A percentile compares a stretch with the other conserved stretches of the same genome.
Evolutionary conservation across 2,888 invertebrate genomes (phyloP).

Genomic region (Tipula vernalis): DNA sequence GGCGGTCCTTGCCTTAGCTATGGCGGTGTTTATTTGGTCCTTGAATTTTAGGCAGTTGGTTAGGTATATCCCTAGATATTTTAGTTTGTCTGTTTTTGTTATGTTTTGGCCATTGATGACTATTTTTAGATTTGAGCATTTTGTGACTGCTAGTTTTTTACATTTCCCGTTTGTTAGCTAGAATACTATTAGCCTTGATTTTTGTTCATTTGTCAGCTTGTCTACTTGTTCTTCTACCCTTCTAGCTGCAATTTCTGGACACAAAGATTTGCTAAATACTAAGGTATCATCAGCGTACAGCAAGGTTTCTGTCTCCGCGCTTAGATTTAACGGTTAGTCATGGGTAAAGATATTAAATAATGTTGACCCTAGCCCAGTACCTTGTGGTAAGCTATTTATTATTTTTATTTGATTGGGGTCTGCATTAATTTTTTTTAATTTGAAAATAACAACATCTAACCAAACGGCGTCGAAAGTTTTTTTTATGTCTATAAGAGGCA

Average conservation of each 20-base stretch:
- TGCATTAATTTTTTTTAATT: background rate
- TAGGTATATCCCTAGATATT: background rate
- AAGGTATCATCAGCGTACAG: background rate
- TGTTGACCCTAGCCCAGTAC: background rate
- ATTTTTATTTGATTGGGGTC: background rate
- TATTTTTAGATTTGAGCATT: background rate
- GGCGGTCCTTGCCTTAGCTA: background rate
- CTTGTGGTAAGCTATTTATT: background rate
- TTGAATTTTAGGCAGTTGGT: background rate
- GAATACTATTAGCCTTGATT: background rate
- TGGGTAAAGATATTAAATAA: background rate
- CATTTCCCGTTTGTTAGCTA: background rate
- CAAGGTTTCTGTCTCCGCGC: no score
- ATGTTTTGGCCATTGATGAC: background rate
- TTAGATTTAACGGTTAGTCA: background rate
- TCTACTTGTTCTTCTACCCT: background rate
- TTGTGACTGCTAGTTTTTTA: background rate
- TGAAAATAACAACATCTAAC: background rate
- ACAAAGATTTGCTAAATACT: no score
- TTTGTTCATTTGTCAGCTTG: background rate
- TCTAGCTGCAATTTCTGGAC: background rate
- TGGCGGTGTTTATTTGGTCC: background rate
- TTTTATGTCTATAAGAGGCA: no score
- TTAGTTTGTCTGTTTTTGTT: background rate
- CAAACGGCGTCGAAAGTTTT: background rate